Base-by-base conservation (phyloP, 2,888 invertebrate genomes). In the Geophilus truncorum region DNA sequence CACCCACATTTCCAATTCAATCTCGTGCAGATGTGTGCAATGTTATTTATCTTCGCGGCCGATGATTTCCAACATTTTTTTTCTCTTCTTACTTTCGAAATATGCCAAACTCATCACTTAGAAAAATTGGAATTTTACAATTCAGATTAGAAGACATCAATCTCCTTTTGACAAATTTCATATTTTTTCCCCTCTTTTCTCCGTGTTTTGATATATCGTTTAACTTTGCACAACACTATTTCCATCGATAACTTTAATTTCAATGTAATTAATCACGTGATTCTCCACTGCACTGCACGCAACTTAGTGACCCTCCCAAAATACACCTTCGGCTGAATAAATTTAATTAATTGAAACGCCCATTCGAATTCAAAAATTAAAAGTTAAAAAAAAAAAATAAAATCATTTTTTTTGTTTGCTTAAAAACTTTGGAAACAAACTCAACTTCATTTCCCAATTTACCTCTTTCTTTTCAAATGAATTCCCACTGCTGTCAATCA, bases 161-260 rank as follows among this genome's bases (percentile, higher is more conserved):
- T 70, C 28, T 15, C 12, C 5, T 28, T n/a, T 12, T 70, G 70
- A 70, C 70, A 70, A 70, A 70, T 70, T 28, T 25, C 7, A 6
- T 12, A 70, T 25, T 23, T 70, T 70, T 70, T 28, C 28, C 9
- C 9, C 18, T 70, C 4, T 57, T 10, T 45, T 9, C 5, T 7
- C 3, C 5, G 3, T 32, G 5, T 32, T 51, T 51, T 70, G 70
- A 70, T 70, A 28, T 70, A 70, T 51, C 51, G 51, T 1, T 51
- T 70, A 70, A 70, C 25, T 70, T 70, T 70, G 12, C 28, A 25
- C 1, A 25, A n/a, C 70, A 70, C n/a, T 70, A 70, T 70, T 70
- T 70, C 40, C 70, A 70, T 70, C 70, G 70, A 70, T 70, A 70
- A 70, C 70, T 70, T 70, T 70, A 70, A 70, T 70, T 70, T 70